Evolutionary conservation across 2,797 vertebrate species (phyloP).

Genomic region (Pristis pectinata): DNA sequence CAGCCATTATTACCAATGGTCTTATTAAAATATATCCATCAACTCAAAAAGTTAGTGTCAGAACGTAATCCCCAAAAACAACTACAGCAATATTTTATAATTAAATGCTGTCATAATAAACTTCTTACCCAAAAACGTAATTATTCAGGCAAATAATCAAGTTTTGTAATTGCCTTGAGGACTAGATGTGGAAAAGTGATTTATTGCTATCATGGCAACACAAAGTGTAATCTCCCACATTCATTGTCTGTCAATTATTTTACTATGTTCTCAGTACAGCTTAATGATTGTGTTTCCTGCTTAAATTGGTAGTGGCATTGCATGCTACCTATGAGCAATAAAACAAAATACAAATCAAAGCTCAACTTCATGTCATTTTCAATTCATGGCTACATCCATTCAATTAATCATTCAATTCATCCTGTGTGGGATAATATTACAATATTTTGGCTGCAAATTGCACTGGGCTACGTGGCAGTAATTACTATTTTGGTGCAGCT

Average conservation of each 20-base stretch:
- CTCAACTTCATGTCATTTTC: slow-evolving; percentile 1
- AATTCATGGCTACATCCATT: neutral
- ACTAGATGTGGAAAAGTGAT: neutral
- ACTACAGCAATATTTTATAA: neutral
- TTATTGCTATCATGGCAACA: neutral
- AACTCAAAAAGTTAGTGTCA: neutral
- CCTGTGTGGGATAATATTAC: neutral
- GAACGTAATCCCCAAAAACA: neutral
- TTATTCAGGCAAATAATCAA: slow-evolving; percentile 16
- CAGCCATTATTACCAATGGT: neutral
- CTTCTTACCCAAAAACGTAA: neutral
- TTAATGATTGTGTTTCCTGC: neutral
- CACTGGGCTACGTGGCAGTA: neutral
- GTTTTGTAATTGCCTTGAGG: neutral
- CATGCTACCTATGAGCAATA: neutral
- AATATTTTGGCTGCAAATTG: neutral
- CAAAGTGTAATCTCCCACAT: neutral
- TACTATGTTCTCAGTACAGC: neutral
- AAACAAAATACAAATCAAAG: neutral
- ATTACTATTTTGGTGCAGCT: slow-evolving; percentile 3
- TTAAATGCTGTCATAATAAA: neutral
- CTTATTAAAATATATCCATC: neutral
- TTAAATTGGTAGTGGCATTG: neutral
- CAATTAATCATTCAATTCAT: slow-evolving; percentile 7
- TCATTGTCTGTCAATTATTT: neutral